phyloP scores from a whole-genome alignment of 2,888 invertebrate genomes.

The Elysia crispata region DNA sequence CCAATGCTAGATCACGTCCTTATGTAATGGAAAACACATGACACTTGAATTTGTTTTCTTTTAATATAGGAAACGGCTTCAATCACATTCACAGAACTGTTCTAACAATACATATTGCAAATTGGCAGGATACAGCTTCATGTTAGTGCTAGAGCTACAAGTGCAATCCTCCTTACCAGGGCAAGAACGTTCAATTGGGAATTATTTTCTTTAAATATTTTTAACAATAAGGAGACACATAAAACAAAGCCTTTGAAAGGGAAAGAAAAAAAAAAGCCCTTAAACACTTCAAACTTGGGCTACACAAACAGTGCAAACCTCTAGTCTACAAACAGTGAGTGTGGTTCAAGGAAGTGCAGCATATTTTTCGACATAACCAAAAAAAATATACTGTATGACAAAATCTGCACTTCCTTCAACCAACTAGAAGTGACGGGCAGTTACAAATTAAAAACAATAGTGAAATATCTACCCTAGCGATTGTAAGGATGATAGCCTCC shows the following conservation, averaged over 20 bases:
- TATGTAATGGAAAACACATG: slow-evolving; percentile 34
- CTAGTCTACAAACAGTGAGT: slow-evolving; percentile 33
- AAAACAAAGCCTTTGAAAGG: not conserved
- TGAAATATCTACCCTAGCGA: slow-evolving; percentile 54
- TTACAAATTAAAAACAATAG: slow-evolving; percentile 43
- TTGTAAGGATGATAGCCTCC: slow-evolving; percentile 71
- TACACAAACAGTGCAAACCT: slow-evolving; percentile 37
- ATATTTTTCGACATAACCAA: slow-evolving; percentile 26
- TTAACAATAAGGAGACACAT: not conserved
- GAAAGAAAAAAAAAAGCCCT: slow-evolving; percentile 18
- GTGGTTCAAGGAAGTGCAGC: too few relatives aligned
- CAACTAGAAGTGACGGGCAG: slow-evolving; percentile 41
- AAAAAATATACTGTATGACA: not conserved
- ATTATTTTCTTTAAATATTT: not conserved
- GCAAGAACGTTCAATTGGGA: not conserved
- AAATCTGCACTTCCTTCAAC: too few relatives aligned
- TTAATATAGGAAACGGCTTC: not conserved
- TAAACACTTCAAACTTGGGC: slow-evolving; percentile 38
- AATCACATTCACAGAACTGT: too few relatives aligned
- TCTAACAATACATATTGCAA: slow-evolving; percentile 6
- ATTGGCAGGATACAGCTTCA: slow-evolving; percentile 32
- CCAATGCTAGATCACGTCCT: slow-evolving; percentile 39
- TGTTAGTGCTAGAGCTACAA: slow-evolving; percentile 43
- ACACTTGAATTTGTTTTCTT: not conserved
- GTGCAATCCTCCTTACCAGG: slow-evolving; percentile 45